Evolutionary conservation across 2,797 vertebrate genomes (phyloP), one percentile per base, ranked within the genome.

Genomic region (Paratrypauchen microcephalus): DNA sequence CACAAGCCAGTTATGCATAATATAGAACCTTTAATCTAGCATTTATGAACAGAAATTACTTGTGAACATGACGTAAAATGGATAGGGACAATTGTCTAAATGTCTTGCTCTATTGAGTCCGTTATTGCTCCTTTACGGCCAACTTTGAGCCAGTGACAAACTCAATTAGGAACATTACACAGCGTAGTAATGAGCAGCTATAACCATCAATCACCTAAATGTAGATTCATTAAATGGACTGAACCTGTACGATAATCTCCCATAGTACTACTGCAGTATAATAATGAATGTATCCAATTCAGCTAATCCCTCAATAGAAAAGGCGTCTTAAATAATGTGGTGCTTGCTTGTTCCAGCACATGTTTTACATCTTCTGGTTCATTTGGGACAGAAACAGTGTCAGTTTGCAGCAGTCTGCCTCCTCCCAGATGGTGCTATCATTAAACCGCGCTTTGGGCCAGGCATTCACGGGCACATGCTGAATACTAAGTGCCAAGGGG

Each of bases 361-460:
- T 79, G 82, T 86, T 88, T 85, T 75, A 84, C 71, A 80, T 75
- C 75, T 74, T 80, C 70, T 69, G 55, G 39, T 83, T 81, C 66
- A 55, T 87, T 87, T 70, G 69, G 50, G 70, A 79, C 57, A 71
- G 75, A 83, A 83, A 77, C 77, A 74, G 81, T 87, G 71, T 83
- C 78, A 77, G 83, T 79, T 69, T 70, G 64, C 67, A 84, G 55
- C 81, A 77, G 85, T 65, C 83, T 85, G 78, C 82, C 77, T 82
- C 84, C 73, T 75, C 86, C 88, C 91, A 92, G 88, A 92, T 90
- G 90, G 87, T 85, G 82, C 76, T 88, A 88, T 89, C 87, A 89
- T 90, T 87, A 89, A 90, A 90, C 83, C 77, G 73, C 23, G 68
- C 81, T 85, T 76, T 82, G 78, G 70, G 81, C 67, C 81, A 68